Conservation (phyloP, 1,140 invertebrate species). For the Acromyrmex echinatior region DNA sequence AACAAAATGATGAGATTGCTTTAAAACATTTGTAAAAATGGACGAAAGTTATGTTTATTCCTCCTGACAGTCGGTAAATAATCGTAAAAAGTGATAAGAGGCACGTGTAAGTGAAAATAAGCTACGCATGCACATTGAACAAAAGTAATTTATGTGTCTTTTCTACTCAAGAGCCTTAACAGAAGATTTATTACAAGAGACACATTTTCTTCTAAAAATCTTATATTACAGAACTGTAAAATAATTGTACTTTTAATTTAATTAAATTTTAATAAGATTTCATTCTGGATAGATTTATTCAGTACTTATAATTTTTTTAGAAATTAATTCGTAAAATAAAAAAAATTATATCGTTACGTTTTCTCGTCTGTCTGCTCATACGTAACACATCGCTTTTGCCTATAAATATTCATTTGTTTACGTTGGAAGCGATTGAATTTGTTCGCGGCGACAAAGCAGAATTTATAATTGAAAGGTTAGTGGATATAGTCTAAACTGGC, state of each 20-base stretch:
- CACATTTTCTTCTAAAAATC: not conserved
- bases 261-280: not conserved
- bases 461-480: slow-evolving; percentile 50
- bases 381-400: not conserved
- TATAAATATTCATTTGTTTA: slow-evolving; percentile 59
- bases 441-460: slow-evolving; percentile 38
- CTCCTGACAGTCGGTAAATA: too few species aligned
- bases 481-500: slow-evolving; percentile 6
- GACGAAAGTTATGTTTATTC: too few species aligned
- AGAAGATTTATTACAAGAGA: not conserved
- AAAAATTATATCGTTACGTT: not conserved
- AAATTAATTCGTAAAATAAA: not conserved
- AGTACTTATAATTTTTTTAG: not conserved
- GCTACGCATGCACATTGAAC: too few species aligned
- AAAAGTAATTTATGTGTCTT: too few species aligned
- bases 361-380: slow-evolving; percentile 6
- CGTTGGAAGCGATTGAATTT: slow-evolving; percentile 36
- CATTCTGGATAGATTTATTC: not conserved
- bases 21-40: too few species aligned
- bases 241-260: not conserved
- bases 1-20: too few species aligned
- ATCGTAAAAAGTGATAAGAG: too few species aligned
- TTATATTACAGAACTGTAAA: not conserved
- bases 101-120: too few species aligned
- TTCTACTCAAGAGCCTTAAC: not conserved